Evolutionary conservation across 2,113 vertebrate species (phyloP), one percentile per base, ranked within the genome.

Genomic region (Psilopogon haemacephalus): DNA sequence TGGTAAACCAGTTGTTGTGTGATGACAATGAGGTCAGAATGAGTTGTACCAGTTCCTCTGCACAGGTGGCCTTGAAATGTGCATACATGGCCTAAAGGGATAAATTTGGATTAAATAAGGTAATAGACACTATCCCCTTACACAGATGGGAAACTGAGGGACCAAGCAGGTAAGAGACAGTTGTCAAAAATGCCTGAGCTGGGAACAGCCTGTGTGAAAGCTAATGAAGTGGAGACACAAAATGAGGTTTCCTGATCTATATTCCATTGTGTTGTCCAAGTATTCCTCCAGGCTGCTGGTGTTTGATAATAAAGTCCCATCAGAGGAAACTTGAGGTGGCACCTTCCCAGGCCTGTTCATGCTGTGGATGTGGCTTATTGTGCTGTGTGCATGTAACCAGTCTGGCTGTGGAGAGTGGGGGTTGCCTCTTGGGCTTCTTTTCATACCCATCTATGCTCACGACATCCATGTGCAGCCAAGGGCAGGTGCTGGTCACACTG

Each of bases 61-160:
- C 0, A 0, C 2, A 2, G 1, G 21, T 5, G 62, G 4, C 38
- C 15, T 63, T 68, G 73, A 48, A 58, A 75, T 18, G 2, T 19
- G 5, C 0, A 26, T 50, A 50, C 23, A 0, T 14, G 8, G 12
- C 18, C 17, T 52, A 21, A 90, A 71, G n/a, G 50, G 35, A 35
- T 21, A 54, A 88, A 64, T 0, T 48, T 23, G 21, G 44, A 54
- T 64, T 32, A 87, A 79, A 48, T 5, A 78, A 24, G 14, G 8
- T 12, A 81, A 19, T 15, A 21, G 68, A 35, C 2, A 5, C 63
- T 8, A 33, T 48, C 9, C 4, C 8, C 7, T 58, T 15, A 46
- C 6, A 7, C 6, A 33, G 42, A 2, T 35, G 30, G 52, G 77
- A 84, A 90, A 54, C 73, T 78, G 73, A 78, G 76, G 76, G 37